Evolutionary conservation across 1,140 invertebrate species (phyloP).

Genomic region (Aphaenogaster ashmeadi): DNA sequence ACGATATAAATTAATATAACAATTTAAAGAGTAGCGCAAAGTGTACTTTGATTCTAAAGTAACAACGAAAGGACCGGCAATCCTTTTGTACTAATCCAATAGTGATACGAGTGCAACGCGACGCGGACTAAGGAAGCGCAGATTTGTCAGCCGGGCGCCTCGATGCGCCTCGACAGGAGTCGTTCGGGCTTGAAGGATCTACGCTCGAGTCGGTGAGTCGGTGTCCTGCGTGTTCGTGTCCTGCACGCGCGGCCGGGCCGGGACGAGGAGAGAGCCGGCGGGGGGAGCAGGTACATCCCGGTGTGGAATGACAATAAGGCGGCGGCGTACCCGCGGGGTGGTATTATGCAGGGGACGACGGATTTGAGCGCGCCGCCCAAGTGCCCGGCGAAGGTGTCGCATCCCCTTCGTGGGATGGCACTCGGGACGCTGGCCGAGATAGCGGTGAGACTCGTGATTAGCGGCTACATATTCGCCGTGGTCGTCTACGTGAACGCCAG

Average conservation of each 20-base stretch:
- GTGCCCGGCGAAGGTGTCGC: conserved; percentile 56
- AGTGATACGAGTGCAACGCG: conserved; percentile 1
- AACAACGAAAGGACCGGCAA: background rate
- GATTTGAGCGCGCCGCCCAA: conserved; percentile 76
- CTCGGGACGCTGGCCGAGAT: conserved; percentile 78
- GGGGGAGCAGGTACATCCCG: conserved; percentile 49
- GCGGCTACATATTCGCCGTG: conserved; percentile 81
- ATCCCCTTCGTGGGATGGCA: conserved; percentile 80
- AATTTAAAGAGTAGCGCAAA: background rate
- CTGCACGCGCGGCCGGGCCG: conserved; percentile 6
- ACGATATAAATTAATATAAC: background rate
- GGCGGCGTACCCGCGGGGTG: conserved; percentile 68
- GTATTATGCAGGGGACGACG: conserved; percentile 77
- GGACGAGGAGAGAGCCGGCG: background rate
- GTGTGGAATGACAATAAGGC: conserved; percentile 84
- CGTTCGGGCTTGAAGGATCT: conserved; percentile 3
- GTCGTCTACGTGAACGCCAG: conserved; percentile 82
- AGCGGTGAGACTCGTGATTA: conserved; percentile 80
- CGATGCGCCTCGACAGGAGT: background rate
- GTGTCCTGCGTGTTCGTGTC: conserved; percentile 21
- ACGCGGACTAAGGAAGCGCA: background rate
- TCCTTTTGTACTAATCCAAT: conserved; percentile 2
- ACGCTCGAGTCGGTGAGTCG: conserved; percentile 60
- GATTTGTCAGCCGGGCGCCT: conserved; percentile 19
- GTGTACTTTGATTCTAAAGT: background rate